Percentiles rank a stretch among this genome's conserved stretches.
Evolutionary conservation across 2,113 vertebrate genomes (phyloP).

Genomic region (Cisticola juncidis): DNA sequence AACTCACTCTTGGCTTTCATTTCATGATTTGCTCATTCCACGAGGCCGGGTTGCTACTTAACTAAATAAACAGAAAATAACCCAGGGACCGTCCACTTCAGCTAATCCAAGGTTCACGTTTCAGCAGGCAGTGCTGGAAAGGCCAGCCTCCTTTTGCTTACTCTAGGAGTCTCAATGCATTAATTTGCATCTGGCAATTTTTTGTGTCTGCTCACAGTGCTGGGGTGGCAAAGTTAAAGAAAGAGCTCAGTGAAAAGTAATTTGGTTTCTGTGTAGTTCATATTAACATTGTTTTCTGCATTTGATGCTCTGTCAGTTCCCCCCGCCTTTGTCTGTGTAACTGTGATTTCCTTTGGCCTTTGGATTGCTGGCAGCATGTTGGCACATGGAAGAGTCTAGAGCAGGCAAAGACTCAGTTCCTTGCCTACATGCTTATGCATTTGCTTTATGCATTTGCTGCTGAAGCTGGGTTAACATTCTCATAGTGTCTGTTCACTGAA

Average conservation of each 20-base stretch:
- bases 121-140: background rate
- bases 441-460: background rate
- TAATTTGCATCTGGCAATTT: background rate
- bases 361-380: background rate
- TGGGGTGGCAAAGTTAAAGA: background rate
- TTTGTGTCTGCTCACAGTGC: background rate
- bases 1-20: slow-evolving; percentile 34
- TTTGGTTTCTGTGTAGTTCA: background rate
- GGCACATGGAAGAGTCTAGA: background rate
- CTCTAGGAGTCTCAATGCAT: background rate
- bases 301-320: background rate
- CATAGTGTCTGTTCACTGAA: background rate
- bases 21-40: slow-evolving; percentile 16
- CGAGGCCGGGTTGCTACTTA: slow-evolving; percentile 43
- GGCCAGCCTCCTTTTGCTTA: background rate
- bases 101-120: background rate
- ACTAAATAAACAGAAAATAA: slow-evolving; percentile 44
- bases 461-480: background rate
- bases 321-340: background rate
- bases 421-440: background rate
- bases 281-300: background rate
- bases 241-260: background rate
- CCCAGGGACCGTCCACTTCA: background rate
- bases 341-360: background rate
- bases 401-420: background rate